phyloP scores from a whole-genome alignment of 2,888 invertebrate species.

The Melitaea athalia region DNA sequence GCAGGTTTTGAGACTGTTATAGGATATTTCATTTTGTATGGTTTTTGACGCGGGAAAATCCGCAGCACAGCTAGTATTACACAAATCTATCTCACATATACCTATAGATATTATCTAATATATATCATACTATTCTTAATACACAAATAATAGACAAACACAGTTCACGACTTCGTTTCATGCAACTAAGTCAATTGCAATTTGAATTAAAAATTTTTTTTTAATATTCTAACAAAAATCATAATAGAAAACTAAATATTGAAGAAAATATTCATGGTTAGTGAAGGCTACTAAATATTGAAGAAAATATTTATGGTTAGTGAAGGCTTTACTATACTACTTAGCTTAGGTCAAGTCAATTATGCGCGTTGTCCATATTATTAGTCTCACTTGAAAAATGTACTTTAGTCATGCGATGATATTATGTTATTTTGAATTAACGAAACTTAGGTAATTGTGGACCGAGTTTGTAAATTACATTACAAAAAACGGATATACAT shows the following conservation, averaged over 20 bases:
- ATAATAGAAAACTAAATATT: no score
- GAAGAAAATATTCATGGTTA: no score
- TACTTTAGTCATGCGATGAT: constrained; percentile 28
- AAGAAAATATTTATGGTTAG: no score
- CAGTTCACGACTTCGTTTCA: not conserved
- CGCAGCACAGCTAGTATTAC: no score
- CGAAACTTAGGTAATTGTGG: not conserved
- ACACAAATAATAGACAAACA: not conserved
- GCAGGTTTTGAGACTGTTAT: no score
- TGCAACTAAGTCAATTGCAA: not conserved
- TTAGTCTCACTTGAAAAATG: constrained; percentile 28
- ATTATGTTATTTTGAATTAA: constrained; percentile 7
- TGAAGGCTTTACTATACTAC: constrained; percentile 6
- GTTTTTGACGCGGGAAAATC: no score
- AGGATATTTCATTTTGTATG: no score
- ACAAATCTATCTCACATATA: no score
- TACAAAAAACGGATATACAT: no score
- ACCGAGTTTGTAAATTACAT: not conserved
- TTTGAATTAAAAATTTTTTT: not conserved
- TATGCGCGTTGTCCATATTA: constrained; percentile 20
- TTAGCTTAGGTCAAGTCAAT: constrained; percentile 25
- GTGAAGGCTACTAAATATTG: no score
- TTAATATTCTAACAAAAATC: not conserved
- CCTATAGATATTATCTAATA: no score
- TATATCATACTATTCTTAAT: no score